These are phyloP conservation scores for Brachynemurus nebulosus DNA, from an alignment of 2,888 invertebrate species.

Conservation along the genomic window DNA sequence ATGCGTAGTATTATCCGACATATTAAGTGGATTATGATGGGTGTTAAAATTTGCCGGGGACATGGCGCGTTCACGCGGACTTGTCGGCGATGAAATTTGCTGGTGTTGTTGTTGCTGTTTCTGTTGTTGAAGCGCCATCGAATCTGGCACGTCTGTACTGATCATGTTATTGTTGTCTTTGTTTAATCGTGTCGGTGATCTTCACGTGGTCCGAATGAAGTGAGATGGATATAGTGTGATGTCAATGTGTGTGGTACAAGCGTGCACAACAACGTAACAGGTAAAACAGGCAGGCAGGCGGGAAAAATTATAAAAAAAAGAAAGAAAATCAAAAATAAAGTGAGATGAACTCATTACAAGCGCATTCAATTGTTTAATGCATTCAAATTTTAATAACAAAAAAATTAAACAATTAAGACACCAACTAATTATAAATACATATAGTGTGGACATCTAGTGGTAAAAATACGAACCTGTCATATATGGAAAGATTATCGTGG, in stretches of 20 bases:
- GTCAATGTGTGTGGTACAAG: too few relatives aligned
- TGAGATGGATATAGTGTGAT: too few relatives aligned
- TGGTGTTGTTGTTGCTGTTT: conserved; percentile 32
- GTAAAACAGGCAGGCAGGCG: conserved; percentile 1
- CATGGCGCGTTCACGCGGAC: conserved; percentile 23
- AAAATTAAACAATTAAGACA: conserved; percentile 16
- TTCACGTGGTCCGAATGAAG: conserved; percentile 21
- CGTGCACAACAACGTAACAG: conserved; percentile 7
- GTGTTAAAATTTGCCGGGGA: conserved; percentile 26
- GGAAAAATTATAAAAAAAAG: conserved; percentile 2
- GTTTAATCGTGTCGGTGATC: conserved; percentile 35
- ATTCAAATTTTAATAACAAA: conserved; percentile 12
- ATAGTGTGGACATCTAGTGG: conserved; percentile 10
- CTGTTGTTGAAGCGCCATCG: conserved; percentile 35
- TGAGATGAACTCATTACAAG: conserved; percentile 13
- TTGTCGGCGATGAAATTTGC: background rate
- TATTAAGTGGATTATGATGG: background rate
- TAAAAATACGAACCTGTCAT: conserved; percentile 56
- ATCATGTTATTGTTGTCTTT: conserved; percentile 31
- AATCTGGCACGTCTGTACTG: conserved; percentile 36
- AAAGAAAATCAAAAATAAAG: conserved; percentile 17
- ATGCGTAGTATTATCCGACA: conserved; percentile 14
- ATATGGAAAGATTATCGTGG: conserved; percentile 52
- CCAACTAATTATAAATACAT: conserved; percentile 14
- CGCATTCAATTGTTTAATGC: too few relatives aligned